Conservation (phyloP, 1,140 invertebrate species). For the Metopolophium dirhodum region DNA sequence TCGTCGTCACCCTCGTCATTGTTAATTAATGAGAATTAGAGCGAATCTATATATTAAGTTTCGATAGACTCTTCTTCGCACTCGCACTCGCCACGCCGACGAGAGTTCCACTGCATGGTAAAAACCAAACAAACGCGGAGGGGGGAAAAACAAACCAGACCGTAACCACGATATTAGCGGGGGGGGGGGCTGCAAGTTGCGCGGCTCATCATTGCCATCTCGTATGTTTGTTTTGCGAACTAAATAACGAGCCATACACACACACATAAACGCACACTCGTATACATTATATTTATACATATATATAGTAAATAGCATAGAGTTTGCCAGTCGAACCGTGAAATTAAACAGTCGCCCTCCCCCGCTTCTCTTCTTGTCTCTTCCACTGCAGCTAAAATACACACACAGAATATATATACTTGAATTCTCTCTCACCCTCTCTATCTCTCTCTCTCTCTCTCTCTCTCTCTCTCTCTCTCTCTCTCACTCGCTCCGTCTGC, state of each 20-base stretch:
- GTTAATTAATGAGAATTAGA: neutral
- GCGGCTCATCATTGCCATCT: constrained; percentile 21
- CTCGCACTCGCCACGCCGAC: neutral
- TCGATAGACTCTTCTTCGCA: neutral
- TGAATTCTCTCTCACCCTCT: neutral
- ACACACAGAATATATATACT: neutral
- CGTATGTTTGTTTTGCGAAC: constrained; percentile 42
- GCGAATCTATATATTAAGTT: neutral
- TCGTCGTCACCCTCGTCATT: neutral
- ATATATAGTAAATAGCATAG: constrained; percentile 20
- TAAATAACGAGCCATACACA: constrained; percentile 32
- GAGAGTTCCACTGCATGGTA: neutral
- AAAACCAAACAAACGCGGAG: neutral
- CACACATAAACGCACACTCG: neutral
- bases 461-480: too few species aligned
- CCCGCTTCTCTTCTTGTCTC: neutral
- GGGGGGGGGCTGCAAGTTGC: neutral
- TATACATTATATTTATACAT: neutral
- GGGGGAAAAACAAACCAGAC: neutral
- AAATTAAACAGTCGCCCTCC: constrained; percentile 53
- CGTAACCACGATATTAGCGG: neutral
- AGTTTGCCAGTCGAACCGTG: constrained; percentile 54
- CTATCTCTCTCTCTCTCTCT: too few species aligned
- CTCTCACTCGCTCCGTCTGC: neutral
- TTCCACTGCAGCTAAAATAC: neutral